Base-by-base conservation (phyloP, 2,797 vertebrate genomes). In the Rhinella marina region DNA sequence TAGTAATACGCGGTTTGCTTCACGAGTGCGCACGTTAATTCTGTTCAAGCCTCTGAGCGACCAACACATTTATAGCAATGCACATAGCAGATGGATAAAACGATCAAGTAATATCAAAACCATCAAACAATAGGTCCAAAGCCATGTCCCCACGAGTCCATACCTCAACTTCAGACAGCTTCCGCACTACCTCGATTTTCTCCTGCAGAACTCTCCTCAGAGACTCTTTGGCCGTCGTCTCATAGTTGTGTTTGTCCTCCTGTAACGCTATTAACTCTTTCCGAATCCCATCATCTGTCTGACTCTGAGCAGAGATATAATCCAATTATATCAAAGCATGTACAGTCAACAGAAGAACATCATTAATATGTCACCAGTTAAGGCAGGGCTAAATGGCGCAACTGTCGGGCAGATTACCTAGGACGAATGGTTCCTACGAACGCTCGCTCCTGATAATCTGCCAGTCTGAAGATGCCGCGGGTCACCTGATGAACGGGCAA, bases 111-210 rank as follows among this genome's bases (percentile, higher is more conserved):
- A 59, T 7, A 6, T 16, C 57, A 17, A 21, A 59, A 17, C 1
- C 57, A 59, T 59, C 57, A 59, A 59, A 19, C 17, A 14, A 14
- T 16, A 59, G 16, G 23, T n/a, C 10, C 6, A 14, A n/a, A 72
- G 27, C 5, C 10, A 7, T 2, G n/a, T 61, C 54, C 32, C 12
- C 5, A 21, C 1, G 1, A 19, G 29, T 1, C 32, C 73, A 54
- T 95, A 99, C 98, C 98, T 99, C 98, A 88, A 99, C 98, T 94
- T 99, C 98, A 0, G 98, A 98, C 56, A 99, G 95, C 94, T 99
- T 99, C 91, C 98, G 94, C 93, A 98, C 97, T 92, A 99, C 98
- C 94, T 99, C 98, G 2, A 99, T 99, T 94, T 99, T 99, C 94
- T 99, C 98, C 96, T 99, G 98, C 94, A 99, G 96, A 92, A 99